A percentile compares a stretch with the other conserved stretches of the same genome.
phyloP scores from a whole-genome alignment of 1,140 invertebrate genomes.

The Panagrolaimus sp. region DNA sequence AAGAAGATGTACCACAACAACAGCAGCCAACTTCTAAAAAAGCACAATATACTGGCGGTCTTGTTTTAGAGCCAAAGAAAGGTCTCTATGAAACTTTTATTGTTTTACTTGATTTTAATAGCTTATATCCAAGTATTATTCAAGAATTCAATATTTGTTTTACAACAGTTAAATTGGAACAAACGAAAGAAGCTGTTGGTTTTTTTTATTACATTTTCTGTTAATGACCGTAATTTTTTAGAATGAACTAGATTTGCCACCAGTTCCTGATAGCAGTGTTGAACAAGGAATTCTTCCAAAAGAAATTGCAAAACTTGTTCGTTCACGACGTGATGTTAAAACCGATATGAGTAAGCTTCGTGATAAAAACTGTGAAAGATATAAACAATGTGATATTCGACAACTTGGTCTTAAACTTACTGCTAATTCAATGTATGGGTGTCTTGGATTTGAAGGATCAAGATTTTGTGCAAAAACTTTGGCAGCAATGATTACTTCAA shows the following conservation, averaged over 20 bases:
- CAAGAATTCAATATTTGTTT: constrained; percentile 99
- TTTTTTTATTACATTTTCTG: constrained; percentile 4
- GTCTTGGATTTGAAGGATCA: constrained; percentile 81
- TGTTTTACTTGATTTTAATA: constrained; percentile 96
- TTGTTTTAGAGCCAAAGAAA: constrained; percentile 91
- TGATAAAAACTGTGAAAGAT: constrained; percentile 5
- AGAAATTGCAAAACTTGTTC: constrained; percentile 88
- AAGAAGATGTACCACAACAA: too few species aligned
- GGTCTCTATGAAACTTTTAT: constrained; percentile 94
- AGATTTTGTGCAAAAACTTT: constrained; percentile 92
- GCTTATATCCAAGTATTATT: constrained; percentile 96
- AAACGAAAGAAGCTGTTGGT: constrained; percentile 29
- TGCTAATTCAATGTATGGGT: constrained; percentile 99
- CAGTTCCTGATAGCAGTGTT: constrained; percentile 64
- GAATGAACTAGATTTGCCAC: constrained; percentile 43
- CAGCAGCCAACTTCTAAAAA: constrained; percentile 64
- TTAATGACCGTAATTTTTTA: constrained; percentile 5
- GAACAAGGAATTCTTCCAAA: constrained; percentile 81
- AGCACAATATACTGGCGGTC: constrained; percentile 81
- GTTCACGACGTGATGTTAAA: constrained; percentile 84
- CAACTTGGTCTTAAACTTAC: constrained; percentile 95
- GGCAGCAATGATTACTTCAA: constrained; percentile 86
- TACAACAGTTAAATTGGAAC: constrained; percentile 67
- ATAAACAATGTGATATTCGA: constrained; percentile 79
- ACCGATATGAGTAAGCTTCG: constrained; percentile 71